Evolutionary conservation across 2,113 vertebrate species (phyloP).

Genomic region (Leptosomus discolor): DNA sequence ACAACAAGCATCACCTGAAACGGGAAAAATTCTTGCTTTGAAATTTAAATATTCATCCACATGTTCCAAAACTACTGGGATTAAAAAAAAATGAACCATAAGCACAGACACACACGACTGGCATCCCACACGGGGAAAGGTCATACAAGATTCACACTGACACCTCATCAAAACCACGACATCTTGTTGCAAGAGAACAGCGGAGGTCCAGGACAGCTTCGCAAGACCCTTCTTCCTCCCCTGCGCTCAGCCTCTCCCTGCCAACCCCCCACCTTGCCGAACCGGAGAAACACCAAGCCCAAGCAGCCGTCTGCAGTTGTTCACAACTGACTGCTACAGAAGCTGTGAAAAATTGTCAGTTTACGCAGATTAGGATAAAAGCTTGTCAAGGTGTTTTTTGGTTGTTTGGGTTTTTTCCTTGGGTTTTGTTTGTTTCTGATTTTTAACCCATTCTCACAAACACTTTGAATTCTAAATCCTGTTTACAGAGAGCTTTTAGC

Average conservation of each 20-base stretch:
- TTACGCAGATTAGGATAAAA: not conserved
- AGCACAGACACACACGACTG: not conserved
- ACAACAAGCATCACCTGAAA: not conserved
- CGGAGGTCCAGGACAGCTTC: not conserved
- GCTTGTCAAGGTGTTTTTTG: not conserved
- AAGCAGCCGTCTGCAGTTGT: accelerated
- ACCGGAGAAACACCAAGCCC: not conserved
- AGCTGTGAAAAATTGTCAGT: not conserved
- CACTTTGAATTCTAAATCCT: not conserved
- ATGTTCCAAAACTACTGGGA: not conserved
- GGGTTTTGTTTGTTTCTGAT: not conserved
- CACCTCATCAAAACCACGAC: not conserved
- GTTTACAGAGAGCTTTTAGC: not conserved
- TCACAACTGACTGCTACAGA: not conserved
- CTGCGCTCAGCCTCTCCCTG: not conserved
- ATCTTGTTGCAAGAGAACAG: not conserved
- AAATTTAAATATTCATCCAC: not conserved
- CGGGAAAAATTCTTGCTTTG: not conserved
- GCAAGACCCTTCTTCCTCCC: accelerated
- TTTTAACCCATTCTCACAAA: not conserved
- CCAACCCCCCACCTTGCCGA: accelerated
- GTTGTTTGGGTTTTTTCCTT: not conserved
- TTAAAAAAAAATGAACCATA: not conserved
- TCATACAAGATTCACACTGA: not conserved
- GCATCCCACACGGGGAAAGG: accelerated